Evolutionary conservation across 2,888 invertebrate genomes (phyloP).

Genomic region (Drosophila diplacantha): DNA sequence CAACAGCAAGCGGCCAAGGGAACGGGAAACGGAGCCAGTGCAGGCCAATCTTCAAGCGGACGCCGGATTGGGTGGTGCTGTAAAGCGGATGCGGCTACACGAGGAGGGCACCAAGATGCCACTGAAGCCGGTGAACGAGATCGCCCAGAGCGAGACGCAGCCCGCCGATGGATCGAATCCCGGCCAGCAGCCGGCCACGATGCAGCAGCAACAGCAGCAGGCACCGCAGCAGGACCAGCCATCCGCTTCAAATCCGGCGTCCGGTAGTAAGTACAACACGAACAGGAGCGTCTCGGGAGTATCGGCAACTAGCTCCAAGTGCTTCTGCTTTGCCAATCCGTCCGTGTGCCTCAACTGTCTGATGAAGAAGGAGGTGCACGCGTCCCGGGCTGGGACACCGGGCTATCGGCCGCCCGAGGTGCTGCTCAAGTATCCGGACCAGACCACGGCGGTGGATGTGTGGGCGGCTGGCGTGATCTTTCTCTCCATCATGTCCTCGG

Average conservation of each 20-base stretch:
- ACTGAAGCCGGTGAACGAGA: conserved; percentile 75
- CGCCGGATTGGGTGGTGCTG: conserved; percentile 49
- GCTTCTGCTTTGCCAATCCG: conserved; percentile 84
- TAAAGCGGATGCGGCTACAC: conserved; percentile 67
- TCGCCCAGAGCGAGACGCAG: conserved; percentile 42
- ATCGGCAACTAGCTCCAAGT: conserved; percentile 74
- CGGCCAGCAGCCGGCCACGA: conserved; percentile 16
- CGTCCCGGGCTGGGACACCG: conserved; percentile 91
- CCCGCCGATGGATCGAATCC: conserved; percentile 14
- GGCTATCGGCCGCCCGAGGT: conserved; percentile 94
- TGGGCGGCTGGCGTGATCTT: conserved; percentile 94
- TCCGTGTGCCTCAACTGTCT: conserved; percentile 85
- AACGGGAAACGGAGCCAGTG: conserved; percentile 13
- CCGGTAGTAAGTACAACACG: conserved; percentile 69
- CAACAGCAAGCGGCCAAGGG: conserved; percentile 29
- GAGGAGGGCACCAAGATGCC: conserved; percentile 73
- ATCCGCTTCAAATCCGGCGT: conserved; percentile 25
- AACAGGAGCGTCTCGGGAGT: conserved; percentile 54
- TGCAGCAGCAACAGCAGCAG: not conserved
- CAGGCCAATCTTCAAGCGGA: conserved; percentile 27
- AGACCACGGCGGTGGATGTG: conserved; percentile 91
- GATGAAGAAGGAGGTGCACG: conserved; percentile 82
- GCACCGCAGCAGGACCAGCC: conserved; percentile 1
- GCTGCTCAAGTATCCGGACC: conserved; percentile 86
- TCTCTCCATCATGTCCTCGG: conserved; percentile 85